Evolutionary conservation across 2,797 vertebrate genomes (phyloP).

Genomic region (Monodelphis domestica): DNA sequence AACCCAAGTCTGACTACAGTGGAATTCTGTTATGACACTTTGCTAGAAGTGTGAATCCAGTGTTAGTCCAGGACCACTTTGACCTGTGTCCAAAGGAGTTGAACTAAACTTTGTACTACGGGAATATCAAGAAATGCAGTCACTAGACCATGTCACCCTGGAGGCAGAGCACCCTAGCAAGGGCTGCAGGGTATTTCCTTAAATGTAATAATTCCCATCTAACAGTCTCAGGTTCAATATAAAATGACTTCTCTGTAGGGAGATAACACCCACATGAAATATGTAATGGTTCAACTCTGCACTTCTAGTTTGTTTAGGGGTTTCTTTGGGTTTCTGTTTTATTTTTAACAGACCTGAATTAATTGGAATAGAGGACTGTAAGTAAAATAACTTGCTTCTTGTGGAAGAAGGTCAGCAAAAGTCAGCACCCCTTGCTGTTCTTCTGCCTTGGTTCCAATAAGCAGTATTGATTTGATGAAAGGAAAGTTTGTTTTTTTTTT

Average conservation of each 20-base stretch:
- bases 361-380: neutral
- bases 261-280: neutral
- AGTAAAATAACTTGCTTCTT: neutral
- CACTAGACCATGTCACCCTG: neutral
- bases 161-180: neutral
- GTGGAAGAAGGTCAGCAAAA: neutral
- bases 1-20: no score
- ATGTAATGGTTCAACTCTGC: rapidly evolving
- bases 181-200: neutral
- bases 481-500: no score
- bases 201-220: neutral
- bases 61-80: neutral
- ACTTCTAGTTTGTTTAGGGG: neutral
- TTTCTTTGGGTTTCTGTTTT: neutral
- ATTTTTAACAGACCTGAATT: neutral
- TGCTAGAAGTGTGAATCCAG: neutral
- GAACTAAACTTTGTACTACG: neutral
- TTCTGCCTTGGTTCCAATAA: no score
- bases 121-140: neutral
- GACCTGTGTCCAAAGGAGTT: neutral
- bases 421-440: no score
- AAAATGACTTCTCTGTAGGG: neutral
- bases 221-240: neutral
- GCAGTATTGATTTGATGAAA: no score
- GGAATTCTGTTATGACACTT: rapidly evolving